Conservation (phyloP, 2,113 vertebrate genomes). For the Sclerurus mexicanus region DNA sequence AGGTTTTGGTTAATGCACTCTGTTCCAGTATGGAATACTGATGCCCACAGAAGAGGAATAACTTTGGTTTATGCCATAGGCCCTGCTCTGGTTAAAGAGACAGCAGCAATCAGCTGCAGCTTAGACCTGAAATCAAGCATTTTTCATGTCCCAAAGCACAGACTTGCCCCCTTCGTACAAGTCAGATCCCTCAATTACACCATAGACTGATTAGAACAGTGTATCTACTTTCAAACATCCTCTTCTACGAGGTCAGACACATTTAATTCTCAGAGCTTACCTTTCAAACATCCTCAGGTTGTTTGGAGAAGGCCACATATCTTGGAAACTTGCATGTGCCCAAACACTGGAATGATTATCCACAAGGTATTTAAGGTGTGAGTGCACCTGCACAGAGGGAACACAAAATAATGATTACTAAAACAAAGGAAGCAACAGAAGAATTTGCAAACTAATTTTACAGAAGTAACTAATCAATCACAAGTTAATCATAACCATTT, state of each 20-base stretch:
- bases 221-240: neutral
- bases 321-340: constrained; percentile 90
- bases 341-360: constrained; percentile 92
- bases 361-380: constrained; percentile 87
- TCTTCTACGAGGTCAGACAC: neutral
- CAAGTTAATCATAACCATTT: neutral
- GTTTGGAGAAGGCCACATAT: constrained; percentile 88
- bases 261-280: constrained; percentile 58
- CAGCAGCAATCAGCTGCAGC: neutral
- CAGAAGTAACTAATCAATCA: neutral
- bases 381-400: constrained; percentile 82
- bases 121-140: neutral
- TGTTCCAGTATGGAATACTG: neutral
- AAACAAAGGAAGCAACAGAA: neutral
- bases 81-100: neutral
- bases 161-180: neutral
- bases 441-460: neutral
- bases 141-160: neutral
- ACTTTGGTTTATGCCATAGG: neutral
- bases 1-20: neutral
- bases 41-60: neutral
- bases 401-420: neutral
- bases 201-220: neutral
- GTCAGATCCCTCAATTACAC: neutral
- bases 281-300: constrained; percentile 92